phyloP scores from a whole-genome alignment of 2,113 vertebrate genomes.

The Etheostoma spectabile region DNA sequence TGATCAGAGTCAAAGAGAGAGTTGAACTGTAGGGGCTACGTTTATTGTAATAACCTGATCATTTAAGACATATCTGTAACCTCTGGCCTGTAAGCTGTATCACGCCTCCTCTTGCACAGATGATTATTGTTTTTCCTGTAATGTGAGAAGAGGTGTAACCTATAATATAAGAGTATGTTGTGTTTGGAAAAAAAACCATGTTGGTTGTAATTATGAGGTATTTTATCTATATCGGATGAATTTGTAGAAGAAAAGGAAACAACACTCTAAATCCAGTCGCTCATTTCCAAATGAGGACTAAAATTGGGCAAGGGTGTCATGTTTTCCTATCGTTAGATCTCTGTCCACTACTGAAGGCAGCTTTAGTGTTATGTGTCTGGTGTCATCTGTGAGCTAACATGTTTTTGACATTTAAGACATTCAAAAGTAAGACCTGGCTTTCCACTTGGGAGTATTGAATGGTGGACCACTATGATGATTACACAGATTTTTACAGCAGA shows the following conservation, averaged over 20 bases:
- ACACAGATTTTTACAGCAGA: constrained; percentile 3
- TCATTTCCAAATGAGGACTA: constrained; percentile 3
- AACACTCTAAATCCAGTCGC: neutral
- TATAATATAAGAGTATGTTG: neutral
- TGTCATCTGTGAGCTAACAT: constrained; percentile 40
- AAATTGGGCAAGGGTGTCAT: neutral
- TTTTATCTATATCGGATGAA: neutral
- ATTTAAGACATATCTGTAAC: neutral
- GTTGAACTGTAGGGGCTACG: neutral
- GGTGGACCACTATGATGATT: neutral
- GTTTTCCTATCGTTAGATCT: constrained; percentile 8
- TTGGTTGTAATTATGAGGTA: constrained; percentile 33
- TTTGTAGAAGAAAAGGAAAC: neutral
- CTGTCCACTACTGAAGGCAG: neutral
- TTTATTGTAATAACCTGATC: constrained; percentile 3
- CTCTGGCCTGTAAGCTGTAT: neutral
- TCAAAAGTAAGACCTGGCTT: constrained; percentile 41
- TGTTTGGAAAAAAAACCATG: constrained; percentile 46
- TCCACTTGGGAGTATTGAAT: neutral
- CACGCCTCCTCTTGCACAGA: constrained; percentile 1
- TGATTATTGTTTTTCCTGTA: constrained; percentile 42
- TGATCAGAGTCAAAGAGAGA: neutral
- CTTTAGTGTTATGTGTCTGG: constrained; percentile 22
- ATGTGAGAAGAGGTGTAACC: neutral
- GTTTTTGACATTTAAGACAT: constrained; percentile 50